Evolutionary conservation across 2,888 invertebrate genomes (phyloP).

Genomic region (Torymus tubicola): DNA sequence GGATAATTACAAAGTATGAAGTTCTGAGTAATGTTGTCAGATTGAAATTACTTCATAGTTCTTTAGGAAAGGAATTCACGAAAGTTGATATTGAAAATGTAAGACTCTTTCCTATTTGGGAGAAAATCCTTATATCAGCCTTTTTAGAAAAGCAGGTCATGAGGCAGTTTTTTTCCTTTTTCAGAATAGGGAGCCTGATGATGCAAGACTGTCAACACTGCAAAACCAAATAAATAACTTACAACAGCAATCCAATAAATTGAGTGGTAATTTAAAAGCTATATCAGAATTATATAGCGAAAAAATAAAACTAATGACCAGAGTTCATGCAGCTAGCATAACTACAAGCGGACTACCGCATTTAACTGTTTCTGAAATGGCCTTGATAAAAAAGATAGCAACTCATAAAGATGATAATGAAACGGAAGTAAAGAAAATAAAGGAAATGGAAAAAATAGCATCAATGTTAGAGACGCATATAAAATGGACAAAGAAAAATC

Average conservation of each 20-base stretch:
- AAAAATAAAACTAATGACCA: conserved; percentile 63
- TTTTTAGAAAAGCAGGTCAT: neutral
- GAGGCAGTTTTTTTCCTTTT: conserved; percentile 6
- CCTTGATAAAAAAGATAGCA: conserved; percentile 62
- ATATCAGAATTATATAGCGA: conserved; percentile 63
- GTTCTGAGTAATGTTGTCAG: conserved; percentile 63
- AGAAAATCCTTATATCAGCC: neutral
- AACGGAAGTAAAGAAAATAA: conserved; percentile 55
- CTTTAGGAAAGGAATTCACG: conserved; percentile 68
- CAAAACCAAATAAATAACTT: conserved; percentile 60
- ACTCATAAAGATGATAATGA: conserved; percentile 55
- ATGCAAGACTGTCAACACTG: conserved; percentile 39
- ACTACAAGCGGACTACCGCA: conserved; percentile 63
- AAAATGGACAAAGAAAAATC: conserved; percentile 63
- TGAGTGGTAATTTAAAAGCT: conserved; percentile 65
- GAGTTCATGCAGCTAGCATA: conserved; percentile 64
- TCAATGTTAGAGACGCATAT: conserved; percentile 61
- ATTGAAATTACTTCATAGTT: conserved; percentile 63
- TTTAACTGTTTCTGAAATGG: conserved; percentile 63
- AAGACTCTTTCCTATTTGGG: conserved; percentile 13
- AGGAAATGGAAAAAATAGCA: conserved; percentile 60
- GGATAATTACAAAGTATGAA: conserved; percentile 70
- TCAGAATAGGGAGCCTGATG: conserved; percentile 28
- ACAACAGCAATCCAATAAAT: conserved; percentile 61
- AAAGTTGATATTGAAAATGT: conserved; percentile 39